Conservation (phyloP, 2,113 vertebrate genomes). For the Pongo pygmaeus region DNA sequence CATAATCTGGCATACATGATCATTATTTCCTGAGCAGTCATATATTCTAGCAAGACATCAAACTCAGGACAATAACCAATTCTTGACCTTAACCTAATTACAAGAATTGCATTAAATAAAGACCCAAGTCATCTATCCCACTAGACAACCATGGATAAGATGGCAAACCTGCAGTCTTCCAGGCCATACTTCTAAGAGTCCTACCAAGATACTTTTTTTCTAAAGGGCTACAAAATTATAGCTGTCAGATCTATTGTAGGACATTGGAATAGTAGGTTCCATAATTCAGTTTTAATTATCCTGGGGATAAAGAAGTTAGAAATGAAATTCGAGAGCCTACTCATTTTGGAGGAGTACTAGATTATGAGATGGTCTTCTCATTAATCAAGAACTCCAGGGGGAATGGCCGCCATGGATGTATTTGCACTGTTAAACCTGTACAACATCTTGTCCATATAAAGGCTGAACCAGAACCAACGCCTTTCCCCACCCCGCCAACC, state of each 20-base stretch:
- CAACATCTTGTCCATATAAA: background rate
- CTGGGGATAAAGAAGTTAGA: background rate
- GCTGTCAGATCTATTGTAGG: background rate
- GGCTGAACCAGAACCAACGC: background rate
- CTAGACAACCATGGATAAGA: background rate
- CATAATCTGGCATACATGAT: conserved; percentile 93
- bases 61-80: conserved; percentile 97
- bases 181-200: background rate
- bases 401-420: background rate
- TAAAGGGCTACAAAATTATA: background rate
- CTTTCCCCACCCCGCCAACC: background rate
- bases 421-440: background rate
- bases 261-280: background rate
- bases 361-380: background rate
- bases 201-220: background rate
- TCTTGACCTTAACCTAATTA: conserved; percentile 90
- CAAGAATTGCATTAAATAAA: conserved; percentile 34
- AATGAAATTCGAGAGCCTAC: background rate
- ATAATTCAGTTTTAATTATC: conserved; percentile 3
- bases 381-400: background rate
- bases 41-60: conserved; percentile 94
- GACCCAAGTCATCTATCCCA: background rate
- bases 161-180: background rate
- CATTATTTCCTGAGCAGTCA: conserved; percentile 94
- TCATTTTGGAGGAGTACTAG: background rate